phyloP scores from a whole-genome alignment of 1,140 invertebrate species.

The Dreissena rostriformis region DNA sequence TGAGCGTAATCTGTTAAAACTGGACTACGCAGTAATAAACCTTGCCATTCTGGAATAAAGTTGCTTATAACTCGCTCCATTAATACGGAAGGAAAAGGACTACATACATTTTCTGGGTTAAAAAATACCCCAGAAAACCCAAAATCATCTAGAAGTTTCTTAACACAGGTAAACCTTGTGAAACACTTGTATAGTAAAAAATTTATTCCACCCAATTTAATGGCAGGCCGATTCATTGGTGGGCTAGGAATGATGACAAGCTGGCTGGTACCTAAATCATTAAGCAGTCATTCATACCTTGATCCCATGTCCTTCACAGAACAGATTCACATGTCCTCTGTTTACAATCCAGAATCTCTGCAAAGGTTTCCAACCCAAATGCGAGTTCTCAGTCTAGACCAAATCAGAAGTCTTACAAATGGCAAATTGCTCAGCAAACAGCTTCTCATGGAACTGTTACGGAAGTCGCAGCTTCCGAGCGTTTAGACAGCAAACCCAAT shows the following conservation, averaged over 20 bases:
- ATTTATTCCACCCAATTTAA: constrained; percentile 10
- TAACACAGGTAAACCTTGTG: too few relatives aligned
- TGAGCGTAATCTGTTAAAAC: too few relatives aligned
- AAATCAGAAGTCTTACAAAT: constrained; percentile 35
- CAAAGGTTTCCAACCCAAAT: neutral
- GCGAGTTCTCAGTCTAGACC: constrained; percentile 2
- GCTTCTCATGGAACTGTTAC: constrained; percentile 50
- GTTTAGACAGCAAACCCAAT: constrained; percentile 77
- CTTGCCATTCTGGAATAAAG: too few relatives aligned
- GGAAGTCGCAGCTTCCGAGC: constrained; percentile 58
- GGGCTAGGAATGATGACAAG: constrained; percentile 40
- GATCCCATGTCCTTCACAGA: constrained; percentile 36
- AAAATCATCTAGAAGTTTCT: too few relatives aligned
- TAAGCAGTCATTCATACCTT: neutral
- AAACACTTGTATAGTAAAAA: constrained; percentile 39
- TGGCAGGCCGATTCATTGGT: neutral
- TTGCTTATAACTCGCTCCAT: too few relatives aligned
- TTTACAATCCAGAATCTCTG: constrained; percentile 4
- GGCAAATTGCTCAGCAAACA: constrained; percentile 48
- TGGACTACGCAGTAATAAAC: too few relatives aligned
- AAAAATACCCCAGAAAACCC: too few relatives aligned
- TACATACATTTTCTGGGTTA: too few relatives aligned
- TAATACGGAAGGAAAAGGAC: too few relatives aligned
- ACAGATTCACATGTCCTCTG: constrained; percentile 5
- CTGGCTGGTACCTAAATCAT: constrained; percentile 42